Evolutionary conservation across 2,797 vertebrate species (phyloP), one percentile per base, ranked within the genome.

Genomic region (Sebastes taczanowskii): DNA sequence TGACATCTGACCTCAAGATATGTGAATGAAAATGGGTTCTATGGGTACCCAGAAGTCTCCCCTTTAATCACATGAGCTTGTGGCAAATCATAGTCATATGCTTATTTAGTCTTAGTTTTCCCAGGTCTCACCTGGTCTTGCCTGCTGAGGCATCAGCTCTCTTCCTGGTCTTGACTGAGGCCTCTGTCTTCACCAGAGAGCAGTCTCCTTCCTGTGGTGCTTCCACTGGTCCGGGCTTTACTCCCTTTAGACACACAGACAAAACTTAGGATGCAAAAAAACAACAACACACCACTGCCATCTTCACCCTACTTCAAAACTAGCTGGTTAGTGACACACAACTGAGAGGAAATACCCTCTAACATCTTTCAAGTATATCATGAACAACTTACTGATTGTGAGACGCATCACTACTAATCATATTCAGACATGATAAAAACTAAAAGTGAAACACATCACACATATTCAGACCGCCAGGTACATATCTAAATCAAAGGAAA

Each of bases 151-250:
- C 81, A 38, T 96, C 96, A n/a, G 86, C 25, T 63, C 83, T 95
- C 85, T 80, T 97, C 87, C 91, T 95, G 66, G 89, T 87, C 75
- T 86, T 92, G 53, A 88, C 80, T 18, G 91, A 81, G 66, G 90
- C 74, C 62, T 96, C 96, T 0, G 94, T 91, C 94, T 95, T 97
- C 65, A 95, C 88, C 71, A 97, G 85, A 25, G 91, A 90, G 71
- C 93, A 88, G 66, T 95, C 91, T 63, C 89, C 90, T 77, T 94
- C 93, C 64, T 90, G 91, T 27, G 86, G 82, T 80, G 64, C 88
- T 14, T 30, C 85, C 14, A 75, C 72, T 35, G 88, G 74, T 53
- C 91, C 93, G 38, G 67, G 87, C 55, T 86, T 95, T 2, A 87
- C 61, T 14, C 95, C 95, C 96, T 96, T 84, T 4, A 42, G 20